These are phyloP conservation scores for Potorous gilbertii DNA, from an alignment of 2,797 vertebrate species.

Conservation along the genomic window DNA sequence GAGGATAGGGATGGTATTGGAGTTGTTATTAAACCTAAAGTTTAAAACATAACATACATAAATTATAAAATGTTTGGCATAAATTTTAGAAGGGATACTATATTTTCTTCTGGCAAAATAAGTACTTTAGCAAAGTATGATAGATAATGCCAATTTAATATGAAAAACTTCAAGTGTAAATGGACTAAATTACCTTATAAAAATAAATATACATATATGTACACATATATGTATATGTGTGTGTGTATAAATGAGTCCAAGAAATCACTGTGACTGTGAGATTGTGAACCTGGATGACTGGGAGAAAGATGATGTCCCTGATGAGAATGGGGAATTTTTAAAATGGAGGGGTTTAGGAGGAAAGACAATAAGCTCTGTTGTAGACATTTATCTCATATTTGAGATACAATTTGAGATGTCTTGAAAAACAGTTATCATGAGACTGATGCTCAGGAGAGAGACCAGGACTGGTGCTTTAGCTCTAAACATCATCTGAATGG, in stretches of 20 bases:
- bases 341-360: background rate
- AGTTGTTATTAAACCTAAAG: background rate
- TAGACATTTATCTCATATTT: background rate
- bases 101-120: background rate
- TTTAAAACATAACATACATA: background rate
- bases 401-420: background rate
- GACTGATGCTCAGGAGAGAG: background rate
- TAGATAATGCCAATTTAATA: background rate
- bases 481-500: background rate
- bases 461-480: background rate
- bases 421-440: background rate
- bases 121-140: background rate
- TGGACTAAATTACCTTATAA: background rate
- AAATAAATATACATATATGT: background rate
- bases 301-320: background rate
- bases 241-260: background rate
- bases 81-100: background rate
- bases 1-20: background rate
- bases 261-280: background rate
- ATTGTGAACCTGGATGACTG: background rate
- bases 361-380: background rate
- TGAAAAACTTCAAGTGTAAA: background rate
- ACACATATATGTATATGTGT: too few species aligned
- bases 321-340: background rate
- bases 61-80: background rate